Base-by-base conservation (phyloP, 2,888 invertebrate species). In the Ceraclea dissimilis region DNA sequence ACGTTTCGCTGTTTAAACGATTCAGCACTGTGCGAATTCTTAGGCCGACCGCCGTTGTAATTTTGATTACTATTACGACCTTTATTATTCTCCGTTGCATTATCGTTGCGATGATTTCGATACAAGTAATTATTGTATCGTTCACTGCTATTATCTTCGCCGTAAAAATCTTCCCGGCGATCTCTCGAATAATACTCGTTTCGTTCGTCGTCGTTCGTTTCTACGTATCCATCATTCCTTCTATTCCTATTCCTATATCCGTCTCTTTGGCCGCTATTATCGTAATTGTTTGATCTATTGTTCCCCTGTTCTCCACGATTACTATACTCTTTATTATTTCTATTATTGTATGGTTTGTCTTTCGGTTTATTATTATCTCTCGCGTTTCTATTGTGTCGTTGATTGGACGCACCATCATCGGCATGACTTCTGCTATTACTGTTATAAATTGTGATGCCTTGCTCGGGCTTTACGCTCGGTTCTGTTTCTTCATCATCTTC, bases 371-470 rank as follows among this genome's bases (percentile, higher is more conserved):
- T 13, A 5, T 16, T 46, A 18, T 5, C 10, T 18, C 16, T 46
- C 44, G 5, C 5, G 2, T 17, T 46, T 5, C 20, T 20, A 19
- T 18, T 19, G 20, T 46, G 16, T 11, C 20, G 2, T n/a, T 17
- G 18, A 11, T 46, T 20, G 20, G 18, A 11, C 4, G 5, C 20
- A 19, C 13, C 18, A 19, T 46, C 46, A 43, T 43, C 43, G 13
- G n/a, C 16, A 46, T 16, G 21, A 17, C 26, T 19, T 17, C 58
- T 47, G n/a, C n/a, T n/a, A 47, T 55, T 60, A 55, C 55, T 55
- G 44, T 51, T 52, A 49, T 58, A 43, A 2, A 58, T 49, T 2
- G 58, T 58, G 48, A 54, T 39, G 39, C 39, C 13, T 13, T 39
- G 39, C 5, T 39, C 39, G 39, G 13, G 5, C 5, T 5, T 16